Evolutionary conservation across 2,113 vertebrate genomes (phyloP).

Genomic region (Mesembrinibis cayennensis): DNA sequence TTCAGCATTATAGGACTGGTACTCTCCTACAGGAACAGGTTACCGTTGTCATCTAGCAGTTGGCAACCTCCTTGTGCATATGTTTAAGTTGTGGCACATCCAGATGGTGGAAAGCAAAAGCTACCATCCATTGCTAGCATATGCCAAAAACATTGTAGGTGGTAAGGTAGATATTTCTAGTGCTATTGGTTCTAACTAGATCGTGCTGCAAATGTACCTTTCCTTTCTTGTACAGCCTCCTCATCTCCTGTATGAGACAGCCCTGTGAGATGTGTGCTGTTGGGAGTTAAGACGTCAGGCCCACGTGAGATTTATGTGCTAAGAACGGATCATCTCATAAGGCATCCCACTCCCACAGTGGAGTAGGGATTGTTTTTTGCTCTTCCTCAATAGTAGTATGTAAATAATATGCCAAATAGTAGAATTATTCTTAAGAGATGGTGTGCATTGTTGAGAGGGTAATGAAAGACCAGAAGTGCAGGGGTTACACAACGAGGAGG

Average conservation of each 20-base stretch:
- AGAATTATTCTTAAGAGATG: background rate
- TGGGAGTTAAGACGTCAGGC: background rate
- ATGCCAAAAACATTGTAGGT: background rate
- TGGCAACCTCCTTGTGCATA: background rate
- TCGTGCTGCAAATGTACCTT: background rate
- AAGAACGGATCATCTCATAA: background rate
- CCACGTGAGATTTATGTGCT: background rate
- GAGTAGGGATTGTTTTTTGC: background rate
- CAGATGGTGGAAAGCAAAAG: background rate
- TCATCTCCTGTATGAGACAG: background rate
- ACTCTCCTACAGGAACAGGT: background rate
- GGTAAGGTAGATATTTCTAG: background rate
- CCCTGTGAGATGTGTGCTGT: too few species aligned
- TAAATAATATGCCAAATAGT: background rate
- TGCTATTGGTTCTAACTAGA: background rate
- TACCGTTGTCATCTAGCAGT: background rate
- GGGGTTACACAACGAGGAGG: background rate
- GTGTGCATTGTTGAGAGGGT: background rate
- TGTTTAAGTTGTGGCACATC: background rate
- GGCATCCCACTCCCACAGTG: background rate
- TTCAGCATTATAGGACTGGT: background rate
- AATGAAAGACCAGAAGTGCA: background rate
- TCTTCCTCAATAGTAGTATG: background rate
- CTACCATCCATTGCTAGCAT: background rate
- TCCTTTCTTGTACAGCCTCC: background rate